phyloP scores from a whole-genome alignment of 2,113 vertebrate species.

The Xiphophorus hellerii region DNA sequence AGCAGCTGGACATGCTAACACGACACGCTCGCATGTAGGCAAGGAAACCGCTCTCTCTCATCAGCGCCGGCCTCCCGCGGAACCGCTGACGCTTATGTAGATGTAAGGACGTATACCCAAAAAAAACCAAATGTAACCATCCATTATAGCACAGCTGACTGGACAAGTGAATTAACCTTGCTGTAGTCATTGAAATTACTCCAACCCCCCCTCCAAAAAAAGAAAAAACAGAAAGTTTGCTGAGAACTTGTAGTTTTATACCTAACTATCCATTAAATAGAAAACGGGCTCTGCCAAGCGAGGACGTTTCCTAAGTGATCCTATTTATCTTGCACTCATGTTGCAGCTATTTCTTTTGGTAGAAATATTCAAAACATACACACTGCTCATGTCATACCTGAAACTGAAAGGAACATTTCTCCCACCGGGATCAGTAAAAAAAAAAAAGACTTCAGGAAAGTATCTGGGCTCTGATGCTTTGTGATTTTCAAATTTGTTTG shows the following conservation, averaged over 20 bases:
- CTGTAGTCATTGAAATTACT: background rate
- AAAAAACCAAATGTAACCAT: conserved; percentile 4
- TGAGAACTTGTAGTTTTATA: background rate
- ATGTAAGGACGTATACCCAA: background rate
- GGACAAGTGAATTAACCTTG: conserved; percentile 40
- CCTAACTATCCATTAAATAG: background rate
- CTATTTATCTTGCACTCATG: background rate
- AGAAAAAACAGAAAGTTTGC: background rate
- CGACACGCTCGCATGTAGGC: background rate
- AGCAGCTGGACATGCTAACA: conserved; percentile 2
- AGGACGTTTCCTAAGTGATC: background rate
- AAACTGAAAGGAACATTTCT: background rate
- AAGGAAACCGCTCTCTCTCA: background rate
- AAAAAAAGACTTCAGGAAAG: too few relatives aligned
- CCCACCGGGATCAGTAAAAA: background rate
- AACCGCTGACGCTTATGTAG: conserved; percentile 9
- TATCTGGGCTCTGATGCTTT: too few relatives aligned
- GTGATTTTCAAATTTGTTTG: too few relatives aligned
- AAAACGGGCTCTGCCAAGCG: background rate
- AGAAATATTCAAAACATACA: background rate
- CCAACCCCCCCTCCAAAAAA: too few relatives aligned
- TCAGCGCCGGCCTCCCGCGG: background rate
- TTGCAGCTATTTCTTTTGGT: background rate
- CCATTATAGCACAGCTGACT: conserved; percentile 30
- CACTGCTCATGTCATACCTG: background rate